Evolutionary conservation across 2,888 invertebrate genomes (phyloP).

Genomic region (Esperia sulphurella): DNA sequence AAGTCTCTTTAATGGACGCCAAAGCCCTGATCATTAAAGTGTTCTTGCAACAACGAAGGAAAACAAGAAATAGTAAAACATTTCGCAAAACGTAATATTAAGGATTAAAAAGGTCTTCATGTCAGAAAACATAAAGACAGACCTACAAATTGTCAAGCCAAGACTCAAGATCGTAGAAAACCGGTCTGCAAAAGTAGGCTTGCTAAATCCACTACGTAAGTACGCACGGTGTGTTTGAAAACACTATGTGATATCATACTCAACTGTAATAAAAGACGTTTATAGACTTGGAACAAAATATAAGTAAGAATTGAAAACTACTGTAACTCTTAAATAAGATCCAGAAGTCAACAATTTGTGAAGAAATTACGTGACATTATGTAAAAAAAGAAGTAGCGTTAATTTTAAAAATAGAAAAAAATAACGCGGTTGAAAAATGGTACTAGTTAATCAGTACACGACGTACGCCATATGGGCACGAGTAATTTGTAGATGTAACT

Average conservation of each 20-base stretch:
- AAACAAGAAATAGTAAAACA: neutral
- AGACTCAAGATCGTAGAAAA: conserved; percentile 42
- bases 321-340: conserved; percentile 6
- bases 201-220: conserved; percentile 48
- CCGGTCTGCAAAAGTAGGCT: conserved; percentile 67
- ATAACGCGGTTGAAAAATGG: conserved; percentile 24
- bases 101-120: neutral
- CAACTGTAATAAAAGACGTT: no score
- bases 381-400: conserved; percentile 13
- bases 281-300: no score
- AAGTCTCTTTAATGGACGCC: no score
- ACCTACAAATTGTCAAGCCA: conserved; percentile 26
- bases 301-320: conserved; percentile 9
- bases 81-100: neutral
- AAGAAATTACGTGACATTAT: conserved; percentile 5
- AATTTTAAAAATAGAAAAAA: conserved; percentile 25
- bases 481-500: conserved; percentile 33
- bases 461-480: conserved; percentile 35
- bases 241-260: no score
- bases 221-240: no score
- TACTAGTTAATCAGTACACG: conserved; percentile 29
- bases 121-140: conserved; percentile 18
- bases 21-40: no score
- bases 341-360: conserved; percentile 1
- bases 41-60: no score